These are phyloP conservation scores for Donacobius atricapilla DNA, from an alignment of 2,113 vertebrate species.

Conservation along the genomic window DNA sequence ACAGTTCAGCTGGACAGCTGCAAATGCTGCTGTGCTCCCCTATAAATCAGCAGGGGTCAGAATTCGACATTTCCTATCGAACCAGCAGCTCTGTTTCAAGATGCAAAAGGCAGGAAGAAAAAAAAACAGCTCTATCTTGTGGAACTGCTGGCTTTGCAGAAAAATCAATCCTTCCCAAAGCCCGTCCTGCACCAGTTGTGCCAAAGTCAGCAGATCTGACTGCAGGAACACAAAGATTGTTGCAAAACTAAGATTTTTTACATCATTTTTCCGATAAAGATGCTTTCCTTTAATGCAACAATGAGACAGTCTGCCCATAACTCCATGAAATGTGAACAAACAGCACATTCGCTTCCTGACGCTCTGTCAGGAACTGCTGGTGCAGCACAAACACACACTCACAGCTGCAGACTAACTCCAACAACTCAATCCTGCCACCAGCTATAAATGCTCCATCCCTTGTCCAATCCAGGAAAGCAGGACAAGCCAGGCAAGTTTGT, in stretches of 20 bases:
- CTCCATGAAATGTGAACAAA: slow-evolving; percentile 14
- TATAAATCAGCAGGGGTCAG: background rate
- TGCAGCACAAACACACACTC: slow-evolving; percentile 4
- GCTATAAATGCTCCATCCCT: background rate
- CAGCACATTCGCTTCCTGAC: slow-evolving; percentile 26
- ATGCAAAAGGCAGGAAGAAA: background rate
- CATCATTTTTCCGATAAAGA: slow-evolving; percentile 19
- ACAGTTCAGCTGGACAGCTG: background rate
- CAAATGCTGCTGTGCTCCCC: background rate
- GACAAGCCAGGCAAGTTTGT: background rate
- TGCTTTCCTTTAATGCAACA: background rate
- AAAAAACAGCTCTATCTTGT: background rate
- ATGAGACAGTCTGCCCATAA: background rate
- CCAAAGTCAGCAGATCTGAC: slow-evolving; percentile 12
- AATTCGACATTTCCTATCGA: background rate
- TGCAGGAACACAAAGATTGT: background rate
- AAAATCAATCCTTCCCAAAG: background rate
- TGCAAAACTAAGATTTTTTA: background rate
- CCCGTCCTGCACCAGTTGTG: background rate
- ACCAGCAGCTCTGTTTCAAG: slow-evolving; percentile 5
- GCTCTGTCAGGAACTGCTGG: slow-evolving; percentile 21
- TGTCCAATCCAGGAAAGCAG: background rate
- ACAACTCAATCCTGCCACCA: background rate
- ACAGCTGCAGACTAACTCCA: slow-evolving; percentile 21
- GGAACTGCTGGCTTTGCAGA: slow-evolving; percentile 10